Evolutionary conservation across 2,888 invertebrate genomes (phyloP).

Genomic region (Danaus chrysippus): DNA sequence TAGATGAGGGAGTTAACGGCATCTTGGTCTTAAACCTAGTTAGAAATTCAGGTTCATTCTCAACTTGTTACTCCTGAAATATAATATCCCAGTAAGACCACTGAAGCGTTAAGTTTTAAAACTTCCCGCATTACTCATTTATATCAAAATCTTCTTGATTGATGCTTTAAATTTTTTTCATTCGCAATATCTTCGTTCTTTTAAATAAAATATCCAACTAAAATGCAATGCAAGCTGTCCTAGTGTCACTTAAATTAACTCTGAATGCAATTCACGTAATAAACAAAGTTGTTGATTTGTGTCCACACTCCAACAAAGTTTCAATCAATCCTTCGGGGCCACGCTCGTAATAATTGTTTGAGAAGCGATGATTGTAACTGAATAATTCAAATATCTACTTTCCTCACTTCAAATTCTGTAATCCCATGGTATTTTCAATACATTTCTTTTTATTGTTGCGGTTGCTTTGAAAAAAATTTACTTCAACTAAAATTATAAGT

Average conservation of each 20-base stretch:
- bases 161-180: neutral
- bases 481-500: too few species aligned
- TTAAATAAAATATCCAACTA: too few species aligned
- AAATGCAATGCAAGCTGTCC: neutral
- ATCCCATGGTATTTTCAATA: too few species aligned
- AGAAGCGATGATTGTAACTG: neutral
- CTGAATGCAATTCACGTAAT: slow-evolving; percentile 1
- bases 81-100: neutral
- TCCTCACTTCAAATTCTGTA: too few species aligned
- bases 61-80: slow-evolving; percentile 1
- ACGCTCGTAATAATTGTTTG: neutral
- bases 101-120: neutral
- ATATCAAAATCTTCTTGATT: neutral
- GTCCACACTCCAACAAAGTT: neutral
- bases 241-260: neutral
- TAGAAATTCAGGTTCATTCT: neutral
- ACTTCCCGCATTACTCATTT: slow-evolving; percentile 2
- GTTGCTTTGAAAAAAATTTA: too few species aligned
- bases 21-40: slow-evolving; percentile 2
- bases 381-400: neutral
- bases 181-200: neutral
- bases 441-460: too few species aligned
- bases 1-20: neutral
- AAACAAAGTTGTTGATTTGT: neutral
- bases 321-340: neutral